phyloP scores from a whole-genome alignment of 2,888 invertebrate species.

The Peribatodes rhomboidaria region DNA sequence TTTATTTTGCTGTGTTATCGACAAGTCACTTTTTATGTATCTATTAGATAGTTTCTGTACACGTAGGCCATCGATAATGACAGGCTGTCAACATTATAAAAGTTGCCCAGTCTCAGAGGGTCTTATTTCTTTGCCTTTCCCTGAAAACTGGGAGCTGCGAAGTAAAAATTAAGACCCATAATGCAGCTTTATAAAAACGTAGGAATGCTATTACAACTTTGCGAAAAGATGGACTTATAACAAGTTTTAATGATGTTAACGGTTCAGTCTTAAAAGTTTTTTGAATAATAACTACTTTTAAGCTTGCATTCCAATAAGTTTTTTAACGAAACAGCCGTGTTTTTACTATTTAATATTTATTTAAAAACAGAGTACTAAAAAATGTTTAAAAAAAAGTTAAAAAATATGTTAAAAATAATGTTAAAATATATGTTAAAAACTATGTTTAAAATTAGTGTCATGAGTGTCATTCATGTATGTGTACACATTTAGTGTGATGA shows the following conservation, averaged over 20 bases:
- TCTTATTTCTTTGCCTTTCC: neutral
- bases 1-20: too few relatives aligned
- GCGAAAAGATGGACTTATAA: slow-evolving; percentile 15
- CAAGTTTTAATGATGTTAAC: slow-evolving; percentile 40
- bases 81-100: neutral
- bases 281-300: slow-evolving; percentile 1
- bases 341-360: too few relatives aligned
- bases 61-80: too few relatives aligned
- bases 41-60: neutral
- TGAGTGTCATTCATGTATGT: too few relatives aligned
- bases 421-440: too few relatives aligned
- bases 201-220: slow-evolving; percentile 14
- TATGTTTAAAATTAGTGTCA: too few relatives aligned
- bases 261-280: slow-evolving; percentile 31
- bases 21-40: too few relatives aligned
- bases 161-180: neutral
- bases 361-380: too few relatives aligned
- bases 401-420: too few relatives aligned
- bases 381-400: too few relatives aligned
- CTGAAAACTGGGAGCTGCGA: neutral
- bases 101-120: neutral
- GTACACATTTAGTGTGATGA: too few relatives aligned
- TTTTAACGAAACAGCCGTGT: neutral
- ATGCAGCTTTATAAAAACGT: slow-evolving; percentile 1
- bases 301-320: neutral